These are phyloP conservation scores for Pocillopora verrucosa DNA, from an alignment of 64 coral and sea anemone genomes.

Conservation along the genomic window DNA sequence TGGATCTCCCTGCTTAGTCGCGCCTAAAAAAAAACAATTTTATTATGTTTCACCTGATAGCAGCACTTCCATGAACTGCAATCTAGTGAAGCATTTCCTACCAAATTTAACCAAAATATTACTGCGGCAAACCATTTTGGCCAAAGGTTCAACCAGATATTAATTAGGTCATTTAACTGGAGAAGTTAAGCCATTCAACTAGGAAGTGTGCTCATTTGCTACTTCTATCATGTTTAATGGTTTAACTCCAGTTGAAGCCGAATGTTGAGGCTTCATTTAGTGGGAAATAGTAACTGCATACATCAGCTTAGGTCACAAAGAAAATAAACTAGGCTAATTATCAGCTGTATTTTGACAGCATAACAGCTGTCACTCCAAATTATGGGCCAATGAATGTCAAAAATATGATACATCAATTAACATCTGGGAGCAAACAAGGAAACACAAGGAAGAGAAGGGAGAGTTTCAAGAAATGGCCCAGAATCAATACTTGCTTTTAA, in stretches of 20 bases:
- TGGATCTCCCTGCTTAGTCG: background rate
- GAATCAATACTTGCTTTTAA: background rate
- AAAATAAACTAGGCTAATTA: background rate
- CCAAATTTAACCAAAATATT: background rate
- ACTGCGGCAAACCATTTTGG: background rate
- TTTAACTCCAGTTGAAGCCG: background rate
- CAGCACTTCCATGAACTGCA: background rate
- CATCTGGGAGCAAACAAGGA: too few species aligned
- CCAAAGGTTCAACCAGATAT: conserved; percentile 4
- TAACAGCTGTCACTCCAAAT: background rate
- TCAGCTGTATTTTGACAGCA: background rate
- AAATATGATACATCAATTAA: too few species aligned
- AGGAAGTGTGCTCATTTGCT: background rate
- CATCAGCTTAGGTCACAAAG: background rate
- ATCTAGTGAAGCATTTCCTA: background rate
- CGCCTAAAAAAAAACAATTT: background rate
- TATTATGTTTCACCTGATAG: background rate
- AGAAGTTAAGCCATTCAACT: background rate
- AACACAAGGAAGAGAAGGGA: too few species aligned
- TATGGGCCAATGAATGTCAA: background rate
- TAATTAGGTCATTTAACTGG: background rate
- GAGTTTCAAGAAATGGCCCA: background rate
- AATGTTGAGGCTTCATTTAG: background rate
- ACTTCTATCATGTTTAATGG: background rate
- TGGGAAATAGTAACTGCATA: background rate